These are phyloP conservation scores for Platysteira castanea DNA, from an alignment of 2,113 vertebrate genomes.

Conservation along the genomic window DNA sequence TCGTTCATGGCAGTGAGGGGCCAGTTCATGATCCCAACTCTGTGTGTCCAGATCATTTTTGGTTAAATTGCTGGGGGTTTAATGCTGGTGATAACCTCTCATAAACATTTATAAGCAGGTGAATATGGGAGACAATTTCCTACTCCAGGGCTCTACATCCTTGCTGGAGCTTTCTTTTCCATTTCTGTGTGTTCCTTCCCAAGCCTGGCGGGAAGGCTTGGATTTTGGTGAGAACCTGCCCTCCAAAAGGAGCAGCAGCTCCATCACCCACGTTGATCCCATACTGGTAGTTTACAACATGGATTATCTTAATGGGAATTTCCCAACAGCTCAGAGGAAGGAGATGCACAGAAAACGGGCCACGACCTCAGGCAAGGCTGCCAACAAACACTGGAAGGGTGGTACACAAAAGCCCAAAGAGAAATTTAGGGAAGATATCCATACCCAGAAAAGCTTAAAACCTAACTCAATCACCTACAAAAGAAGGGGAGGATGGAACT, in stretches of 20 bases:
- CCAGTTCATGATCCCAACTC: not conserved
- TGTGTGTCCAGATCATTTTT: not conserved
- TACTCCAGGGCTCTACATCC: not conserved
- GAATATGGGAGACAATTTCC: not conserved
- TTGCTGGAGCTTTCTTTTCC: not conserved
- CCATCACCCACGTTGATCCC: not conserved
- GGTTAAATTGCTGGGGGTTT: not conserved
- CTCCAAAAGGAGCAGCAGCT: not conserved
- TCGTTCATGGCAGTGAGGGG: fast-evolving
- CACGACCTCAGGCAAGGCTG: not conserved
- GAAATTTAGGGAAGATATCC: not conserved
- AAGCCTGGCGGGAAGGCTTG: not conserved
- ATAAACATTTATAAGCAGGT: not conserved
- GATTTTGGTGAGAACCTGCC: not conserved
- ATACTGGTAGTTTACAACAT: not conserved
- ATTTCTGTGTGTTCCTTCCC: not conserved
- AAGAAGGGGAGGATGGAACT: not conserved
- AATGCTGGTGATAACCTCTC: not conserved
- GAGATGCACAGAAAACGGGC: not conserved
- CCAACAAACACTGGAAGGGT: not conserved
- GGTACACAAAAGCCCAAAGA: not conserved
- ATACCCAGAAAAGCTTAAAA: not conserved
- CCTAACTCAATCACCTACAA: not conserved
- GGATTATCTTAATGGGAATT: not conserved
- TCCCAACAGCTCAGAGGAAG: not conserved